Conservation (phyloP, 2,797 vertebrate genomes). For the Cirrhinus mrigala region DNA sequence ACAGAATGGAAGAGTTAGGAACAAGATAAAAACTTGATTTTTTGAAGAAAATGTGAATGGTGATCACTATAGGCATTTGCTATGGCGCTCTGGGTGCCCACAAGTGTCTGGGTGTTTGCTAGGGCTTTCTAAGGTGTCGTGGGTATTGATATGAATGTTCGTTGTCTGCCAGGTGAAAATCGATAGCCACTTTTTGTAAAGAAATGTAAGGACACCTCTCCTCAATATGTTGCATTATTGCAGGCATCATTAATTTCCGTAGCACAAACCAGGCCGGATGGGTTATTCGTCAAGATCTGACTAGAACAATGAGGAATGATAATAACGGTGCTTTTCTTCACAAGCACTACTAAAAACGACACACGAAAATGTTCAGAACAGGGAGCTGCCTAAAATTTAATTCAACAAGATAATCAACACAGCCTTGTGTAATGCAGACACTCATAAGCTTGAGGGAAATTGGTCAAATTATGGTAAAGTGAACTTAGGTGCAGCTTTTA, state of each 20-base stretch:
- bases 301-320: neutral
- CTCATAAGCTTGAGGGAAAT: constrained; percentile 42
- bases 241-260: neutral
- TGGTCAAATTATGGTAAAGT: constrained; percentile 43
- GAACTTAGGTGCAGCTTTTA: constrained; percentile 10
- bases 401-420: constrained; percentile 27
- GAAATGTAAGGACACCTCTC: neutral
- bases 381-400: neutral
- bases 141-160: neutral
- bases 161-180: neutral
- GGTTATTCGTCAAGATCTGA: neutral
- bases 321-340: neutral
- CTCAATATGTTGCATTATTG: neutral
- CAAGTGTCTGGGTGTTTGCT: too few species aligned
- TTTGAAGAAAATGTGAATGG: neutral
- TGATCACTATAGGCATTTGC: neutral
- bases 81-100: too few species aligned
- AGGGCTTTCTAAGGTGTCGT: neutral
- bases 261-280: neutral
- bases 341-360: neutral
- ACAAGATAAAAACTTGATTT: neutral
- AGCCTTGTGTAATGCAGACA: constrained; percentile 15
- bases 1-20: neutral
- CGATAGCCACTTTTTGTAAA: neutral
- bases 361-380: neutral